Evolutionary conservation across 2,888 invertebrate species (phyloP).

Genomic region (Protonemura montana): DNA sequence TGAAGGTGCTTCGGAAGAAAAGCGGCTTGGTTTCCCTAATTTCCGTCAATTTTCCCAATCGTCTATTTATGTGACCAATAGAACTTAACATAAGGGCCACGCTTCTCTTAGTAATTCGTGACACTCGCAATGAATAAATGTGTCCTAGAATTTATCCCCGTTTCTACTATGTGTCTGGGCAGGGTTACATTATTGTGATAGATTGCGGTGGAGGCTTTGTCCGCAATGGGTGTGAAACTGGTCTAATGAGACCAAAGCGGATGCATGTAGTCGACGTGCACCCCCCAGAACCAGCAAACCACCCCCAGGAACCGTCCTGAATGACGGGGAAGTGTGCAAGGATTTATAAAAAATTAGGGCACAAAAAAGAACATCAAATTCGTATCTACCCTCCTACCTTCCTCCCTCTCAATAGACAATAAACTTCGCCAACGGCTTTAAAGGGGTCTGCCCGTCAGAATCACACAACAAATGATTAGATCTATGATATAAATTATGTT

Average conservation of each 20-base stretch:
- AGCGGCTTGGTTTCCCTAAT: not conserved
- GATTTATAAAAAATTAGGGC: constrained; percentile 29
- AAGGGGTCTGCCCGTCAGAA: not conserved
- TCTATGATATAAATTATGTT: not conserved
- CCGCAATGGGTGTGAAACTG: constrained; percentile 4
- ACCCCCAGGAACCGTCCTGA: constrained; percentile 20
- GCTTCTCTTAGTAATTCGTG: not conserved
- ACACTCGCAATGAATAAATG: constrained; percentile 2
- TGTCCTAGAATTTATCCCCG: not conserved
- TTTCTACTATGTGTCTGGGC: not conserved
- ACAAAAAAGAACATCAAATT: constrained; percentile 32
- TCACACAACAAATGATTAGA: constrained; percentile 7
- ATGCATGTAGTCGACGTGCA: constrained; percentile 1
- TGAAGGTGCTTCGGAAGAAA: not conserved
- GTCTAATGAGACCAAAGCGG: constrained; percentile 13
- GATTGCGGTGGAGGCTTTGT: constrained; percentile 17
- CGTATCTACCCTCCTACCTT: constrained; percentile 4
- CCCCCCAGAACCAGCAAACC: not conserved
- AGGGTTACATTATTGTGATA: constrained; percentile 15
- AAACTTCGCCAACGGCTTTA: not conserved
- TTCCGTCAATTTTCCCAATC: not conserved
- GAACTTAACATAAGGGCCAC: not conserved
- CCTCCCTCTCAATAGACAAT: not conserved
- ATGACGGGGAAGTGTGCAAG: not conserved
- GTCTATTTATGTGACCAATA: not conserved